A percentile compares a stretch with the other conserved stretches of the same genome.
These are phyloP conservation scores for Leucophora obtusa DNA, from an alignment of 2,888 invertebrate species.

Conservation along the genomic window DNA sequence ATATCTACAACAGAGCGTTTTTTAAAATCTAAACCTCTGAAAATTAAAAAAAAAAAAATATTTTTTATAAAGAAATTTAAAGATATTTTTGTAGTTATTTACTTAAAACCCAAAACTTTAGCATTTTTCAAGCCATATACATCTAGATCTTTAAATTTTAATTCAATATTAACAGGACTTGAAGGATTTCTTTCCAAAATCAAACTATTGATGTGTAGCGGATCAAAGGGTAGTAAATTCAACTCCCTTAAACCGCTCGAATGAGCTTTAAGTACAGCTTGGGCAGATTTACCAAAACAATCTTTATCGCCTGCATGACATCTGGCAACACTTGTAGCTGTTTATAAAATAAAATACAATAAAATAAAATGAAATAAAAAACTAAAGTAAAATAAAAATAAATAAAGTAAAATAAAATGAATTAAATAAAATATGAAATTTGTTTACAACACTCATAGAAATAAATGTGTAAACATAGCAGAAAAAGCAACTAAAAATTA, in stretches of 20 bases:
- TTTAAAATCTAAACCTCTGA: slow-evolving; percentile 70
- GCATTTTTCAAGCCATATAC: slow-evolving; percentile 70
- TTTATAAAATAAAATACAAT: not conserved
- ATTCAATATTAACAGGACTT: slow-evolving; percentile 75
- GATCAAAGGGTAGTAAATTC: slow-evolving; percentile 73
- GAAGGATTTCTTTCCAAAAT: slow-evolving; percentile 69
- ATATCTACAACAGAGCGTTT: slow-evolving; percentile 67
- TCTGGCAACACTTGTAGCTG: slow-evolving; percentile 67
- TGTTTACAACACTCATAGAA: too few relatives aligned
- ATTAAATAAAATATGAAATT: too few relatives aligned
- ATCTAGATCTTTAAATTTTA: slow-evolving; percentile 72
- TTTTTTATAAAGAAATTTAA: not conserved
- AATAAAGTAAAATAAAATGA: too few relatives aligned
- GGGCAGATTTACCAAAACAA: slow-evolving; percentile 65
- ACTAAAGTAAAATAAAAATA: too few relatives aligned
- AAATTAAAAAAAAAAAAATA: not conserved
- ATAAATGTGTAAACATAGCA: too few relatives aligned
- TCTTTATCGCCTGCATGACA: slow-evolving; percentile 66
- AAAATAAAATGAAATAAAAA: too few relatives aligned
- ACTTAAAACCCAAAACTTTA: slow-evolving; percentile 61
- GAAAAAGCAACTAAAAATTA: too few relatives aligned
- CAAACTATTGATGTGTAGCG: slow-evolving; percentile 72
- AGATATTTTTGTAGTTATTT: slow-evolving; percentile 39
- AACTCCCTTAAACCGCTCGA: slow-evolving; percentile 71
- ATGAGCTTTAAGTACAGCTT: slow-evolving; percentile 65